phyloP scores from a whole-genome alignment of 2,113 vertebrate genomes.

The Pterocles burchelli region DNA sequence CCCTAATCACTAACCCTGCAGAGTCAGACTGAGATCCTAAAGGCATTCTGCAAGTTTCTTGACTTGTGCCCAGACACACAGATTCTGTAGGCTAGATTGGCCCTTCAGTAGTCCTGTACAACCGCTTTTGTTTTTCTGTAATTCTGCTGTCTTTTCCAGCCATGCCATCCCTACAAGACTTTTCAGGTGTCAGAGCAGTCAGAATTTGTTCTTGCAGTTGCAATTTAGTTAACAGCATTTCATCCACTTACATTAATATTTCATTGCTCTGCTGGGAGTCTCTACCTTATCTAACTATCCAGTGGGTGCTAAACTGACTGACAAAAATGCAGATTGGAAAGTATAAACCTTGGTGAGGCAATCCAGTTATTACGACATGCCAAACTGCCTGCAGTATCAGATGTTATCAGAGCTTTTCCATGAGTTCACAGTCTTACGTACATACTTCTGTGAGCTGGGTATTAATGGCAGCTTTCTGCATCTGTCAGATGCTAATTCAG shows the following conservation, averaged over 20 bases:
- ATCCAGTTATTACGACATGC: neutral
- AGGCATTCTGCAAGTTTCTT: neutral
- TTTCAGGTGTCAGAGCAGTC: neutral
- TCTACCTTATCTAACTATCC: neutral
- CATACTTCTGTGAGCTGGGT: neutral
- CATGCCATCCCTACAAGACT: neutral
- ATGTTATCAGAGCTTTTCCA: neutral
- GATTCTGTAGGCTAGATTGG: neutral
- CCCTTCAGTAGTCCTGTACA: neutral
- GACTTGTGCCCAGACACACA: neutral
- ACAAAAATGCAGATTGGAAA: neutral
- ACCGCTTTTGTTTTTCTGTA: neutral
- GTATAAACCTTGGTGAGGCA: neutral
- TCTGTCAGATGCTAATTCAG: conserved; percentile 1
- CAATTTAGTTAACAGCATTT: neutral
- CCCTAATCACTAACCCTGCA: neutral
- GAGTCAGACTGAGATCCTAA: neutral
- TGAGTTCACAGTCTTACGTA: neutral
- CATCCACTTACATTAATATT: neutral
- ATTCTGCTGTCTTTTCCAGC: neutral
- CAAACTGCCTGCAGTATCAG: neutral
- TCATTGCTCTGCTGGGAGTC: neutral
- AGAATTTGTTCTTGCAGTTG: neutral
- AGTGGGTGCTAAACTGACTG: neutral
- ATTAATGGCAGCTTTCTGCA: neutral